These are phyloP conservation scores for Thaumatotibia leucotreta DNA, from an alignment of 1,140 invertebrate species.

Conservation along the genomic window DNA sequence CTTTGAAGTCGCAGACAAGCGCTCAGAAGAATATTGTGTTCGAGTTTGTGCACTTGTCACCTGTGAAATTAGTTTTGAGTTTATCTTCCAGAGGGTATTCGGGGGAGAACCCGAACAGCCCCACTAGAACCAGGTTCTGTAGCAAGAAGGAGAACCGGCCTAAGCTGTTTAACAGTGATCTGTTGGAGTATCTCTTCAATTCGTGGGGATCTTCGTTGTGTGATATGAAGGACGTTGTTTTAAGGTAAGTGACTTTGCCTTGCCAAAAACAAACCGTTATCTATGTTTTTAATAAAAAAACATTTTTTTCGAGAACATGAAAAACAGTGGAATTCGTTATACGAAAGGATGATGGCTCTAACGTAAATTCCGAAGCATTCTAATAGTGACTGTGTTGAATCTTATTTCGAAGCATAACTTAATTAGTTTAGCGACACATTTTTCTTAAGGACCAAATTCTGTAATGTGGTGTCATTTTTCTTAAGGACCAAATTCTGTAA, in stretches of 20 bases:
- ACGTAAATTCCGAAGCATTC: too few species aligned
- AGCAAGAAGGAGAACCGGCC: conserved; percentile 73
- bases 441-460: too few species aligned
- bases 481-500: too few species aligned
- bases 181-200: conserved; percentile 79
- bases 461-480: too few species aligned
- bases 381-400: too few species aligned
- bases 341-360: too few species aligned
- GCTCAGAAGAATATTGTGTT: conserved; percentile 71
- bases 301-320: too few species aligned
- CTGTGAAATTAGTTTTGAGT: conserved; percentile 82
- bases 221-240: conserved; percentile 80
- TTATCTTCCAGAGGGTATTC: conserved; percentile 80
- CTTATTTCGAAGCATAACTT: too few species aligned
- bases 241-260: conserved; percentile 75
- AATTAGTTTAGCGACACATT: too few species aligned
- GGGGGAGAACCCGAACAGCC: conserved; percentile 58
- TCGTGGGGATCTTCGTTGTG: conserved; percentile 79
- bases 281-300: too few species aligned
- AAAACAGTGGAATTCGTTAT: too few species aligned
- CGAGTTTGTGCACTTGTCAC: conserved; percentile 84
- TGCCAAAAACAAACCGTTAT: too few species aligned
- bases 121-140: conserved; percentile 57
- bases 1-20: conserved; percentile 56
- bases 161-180: conserved; percentile 71